Conservation (phyloP, 1,140 invertebrate species). For the Zaprionus tsacasi region DNA sequence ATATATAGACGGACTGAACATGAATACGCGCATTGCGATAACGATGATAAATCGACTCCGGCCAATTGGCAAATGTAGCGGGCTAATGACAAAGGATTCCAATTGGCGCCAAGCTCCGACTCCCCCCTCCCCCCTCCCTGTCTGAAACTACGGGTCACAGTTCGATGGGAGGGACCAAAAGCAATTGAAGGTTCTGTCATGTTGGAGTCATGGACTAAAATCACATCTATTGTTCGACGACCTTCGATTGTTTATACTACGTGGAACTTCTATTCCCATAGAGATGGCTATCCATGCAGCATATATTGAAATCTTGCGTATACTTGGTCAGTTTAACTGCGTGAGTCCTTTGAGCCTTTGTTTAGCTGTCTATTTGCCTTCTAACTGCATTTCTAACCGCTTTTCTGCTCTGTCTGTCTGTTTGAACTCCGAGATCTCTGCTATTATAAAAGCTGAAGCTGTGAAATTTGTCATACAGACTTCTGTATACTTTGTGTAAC, state of each 20-base stretch:
- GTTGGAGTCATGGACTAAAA: not conserved
- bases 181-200: not conserved
- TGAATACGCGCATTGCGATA: slow-evolving; percentile 43
- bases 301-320: no score
- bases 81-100: slow-evolving; percentile 43
- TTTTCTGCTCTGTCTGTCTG: no score
- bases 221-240: not conserved
- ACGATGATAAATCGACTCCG: slow-evolving; percentile 64
- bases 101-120: not conserved
- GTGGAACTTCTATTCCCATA: not conserved
- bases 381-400: no score
- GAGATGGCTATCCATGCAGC: no score
- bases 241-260: not conserved
- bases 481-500: no score
- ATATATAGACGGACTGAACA: slow-evolving; percentile 18
- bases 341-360: no score
- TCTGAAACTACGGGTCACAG: not conserved
- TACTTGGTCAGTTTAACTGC: no score
- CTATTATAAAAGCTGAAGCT: no score
- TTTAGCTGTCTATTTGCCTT: no score
- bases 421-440: no score
- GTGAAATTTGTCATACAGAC: no score
- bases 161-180: not conserved
- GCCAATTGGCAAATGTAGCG: slow-evolving; percentile 40
- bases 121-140: not conserved